Conservation (phyloP, 2,797 vertebrate species). For the Aldrovandia affinis region DNA sequence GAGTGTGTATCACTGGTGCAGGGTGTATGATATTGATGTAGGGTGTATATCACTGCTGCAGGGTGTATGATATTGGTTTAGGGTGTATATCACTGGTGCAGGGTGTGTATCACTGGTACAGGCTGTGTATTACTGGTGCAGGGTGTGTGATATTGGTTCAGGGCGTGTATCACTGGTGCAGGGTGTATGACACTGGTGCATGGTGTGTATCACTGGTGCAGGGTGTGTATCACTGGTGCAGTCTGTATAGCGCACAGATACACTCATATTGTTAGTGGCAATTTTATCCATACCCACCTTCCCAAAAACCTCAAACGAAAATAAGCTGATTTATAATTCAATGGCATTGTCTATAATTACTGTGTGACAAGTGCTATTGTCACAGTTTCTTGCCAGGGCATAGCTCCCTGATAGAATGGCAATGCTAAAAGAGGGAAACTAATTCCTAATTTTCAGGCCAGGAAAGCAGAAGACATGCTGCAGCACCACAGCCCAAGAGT, state of each 20-base stretch:
- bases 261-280: not conserved
- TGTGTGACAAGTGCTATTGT: not conserved
- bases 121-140: too few relatives aligned
- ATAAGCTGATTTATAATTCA: not conserved
- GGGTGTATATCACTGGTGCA: too few relatives aligned
- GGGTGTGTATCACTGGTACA: too few relatives aligned
- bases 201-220: too few relatives aligned
- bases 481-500: not conserved
- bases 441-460: not conserved
- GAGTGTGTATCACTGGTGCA: too few relatives aligned
- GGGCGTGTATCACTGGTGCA: too few relatives aligned
- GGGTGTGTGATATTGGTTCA: too few relatives aligned
- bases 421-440: not conserved
- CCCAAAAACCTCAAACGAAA: not conserved
- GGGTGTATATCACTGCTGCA: too few relatives aligned
- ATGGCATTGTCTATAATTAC: not conserved
- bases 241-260: not conserved
- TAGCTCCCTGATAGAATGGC: not conserved
- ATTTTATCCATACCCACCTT: not conserved
- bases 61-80: too few relatives aligned
- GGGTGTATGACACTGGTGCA: too few relatives aligned
- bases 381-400: not conserved
- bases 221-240: too few relatives aligned
- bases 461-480: not conserved
- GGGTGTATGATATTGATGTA: too few relatives aligned